Evolutionary conservation across 2,113 vertebrate genomes (phyloP), one percentile per base, ranked within the genome.

Genomic region (Larimichthys crocea): DNA sequence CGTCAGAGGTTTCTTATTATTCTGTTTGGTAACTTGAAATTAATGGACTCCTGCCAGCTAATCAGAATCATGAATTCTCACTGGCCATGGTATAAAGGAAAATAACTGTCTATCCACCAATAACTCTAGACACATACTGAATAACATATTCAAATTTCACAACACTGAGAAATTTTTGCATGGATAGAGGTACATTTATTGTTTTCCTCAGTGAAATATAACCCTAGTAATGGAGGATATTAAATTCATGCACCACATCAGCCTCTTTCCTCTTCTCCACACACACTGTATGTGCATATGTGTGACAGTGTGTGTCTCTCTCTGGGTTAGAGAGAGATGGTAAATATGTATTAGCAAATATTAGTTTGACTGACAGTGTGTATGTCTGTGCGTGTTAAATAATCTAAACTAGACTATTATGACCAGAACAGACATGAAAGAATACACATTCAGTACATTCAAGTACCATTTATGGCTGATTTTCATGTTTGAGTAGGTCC

Each of bases 181-280:
- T 79, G 68, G 46, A 67, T 59, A 55, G 53, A 76, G 49, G 55
- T 20, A 26, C 17, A 49, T 72, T 66, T 74, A 82, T 78, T 90
- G 78, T 88, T 81, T 80, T 76, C 55, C 63, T 76, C 64, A n/a
- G 68, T 60, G 62, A 77, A 85, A 86, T 85, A 84, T 86, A 80
- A 80, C 56, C 56, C 42, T 15, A 10, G 76, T 82, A 83, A 88
- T 86, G 62, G 66, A 75, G 50, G 74, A 79, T 78, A 78, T 85
- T 88, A 83, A 83, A 87, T 83, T 57, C 69, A 77, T 76, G 69
- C 53, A 40, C 73, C 46, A 53, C 64, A 72, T 61, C 62, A 53
- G 42, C 42, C 31, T 40, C 14, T n/a, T 62, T 16, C 20, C 12
- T 40, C n/a, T 69, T 70, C 35, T 57, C 24, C 9, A 15, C 53